Evolutionary conservation across 2,888 invertebrate genomes (phyloP).

Genomic region (Marronus borbonicus): DNA sequence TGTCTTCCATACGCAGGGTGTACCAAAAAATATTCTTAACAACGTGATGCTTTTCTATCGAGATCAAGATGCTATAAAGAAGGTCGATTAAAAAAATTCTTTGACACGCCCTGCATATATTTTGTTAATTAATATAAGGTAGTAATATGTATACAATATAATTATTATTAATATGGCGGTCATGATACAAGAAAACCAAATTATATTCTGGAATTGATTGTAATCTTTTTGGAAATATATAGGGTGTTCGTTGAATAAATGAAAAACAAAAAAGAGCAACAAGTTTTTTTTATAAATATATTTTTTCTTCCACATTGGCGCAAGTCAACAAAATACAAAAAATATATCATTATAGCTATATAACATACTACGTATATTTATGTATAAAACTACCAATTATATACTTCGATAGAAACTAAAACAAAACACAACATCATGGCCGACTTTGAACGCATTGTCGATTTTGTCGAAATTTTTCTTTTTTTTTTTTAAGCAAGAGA

Average conservation of each 20-base stretch:
- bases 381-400: conserved; percentile 66
- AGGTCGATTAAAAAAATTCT: conserved; percentile 3
- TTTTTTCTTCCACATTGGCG: conserved; percentile 71
- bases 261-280: conserved; percentile 45
- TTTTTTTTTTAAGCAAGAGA: neutral
- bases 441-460: conserved; percentile 18
- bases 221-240: neutral
- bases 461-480: conserved; percentile 6
- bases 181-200: conserved; percentile 26
- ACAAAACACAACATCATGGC: conserved; percentile 43
- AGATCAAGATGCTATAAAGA: neutral
- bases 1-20: neutral
- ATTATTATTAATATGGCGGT: conserved; percentile 52
- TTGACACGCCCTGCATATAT: conserved; percentile 4
- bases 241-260: conserved; percentile 4
- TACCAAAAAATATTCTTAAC: conserved; percentile 12
- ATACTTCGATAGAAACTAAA: conserved; percentile 49
- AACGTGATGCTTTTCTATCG: neutral
- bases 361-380: conserved; percentile 54
- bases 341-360: conserved; percentile 67
- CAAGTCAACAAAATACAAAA: conserved; percentile 72
- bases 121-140: conserved; percentile 52
- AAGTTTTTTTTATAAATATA: conserved; percentile 69
- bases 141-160: conserved; percentile 25
- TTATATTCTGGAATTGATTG: neutral